phyloP scores from a whole-genome alignment of 2,797 vertebrate genomes.

The Mus spretus region DNA sequence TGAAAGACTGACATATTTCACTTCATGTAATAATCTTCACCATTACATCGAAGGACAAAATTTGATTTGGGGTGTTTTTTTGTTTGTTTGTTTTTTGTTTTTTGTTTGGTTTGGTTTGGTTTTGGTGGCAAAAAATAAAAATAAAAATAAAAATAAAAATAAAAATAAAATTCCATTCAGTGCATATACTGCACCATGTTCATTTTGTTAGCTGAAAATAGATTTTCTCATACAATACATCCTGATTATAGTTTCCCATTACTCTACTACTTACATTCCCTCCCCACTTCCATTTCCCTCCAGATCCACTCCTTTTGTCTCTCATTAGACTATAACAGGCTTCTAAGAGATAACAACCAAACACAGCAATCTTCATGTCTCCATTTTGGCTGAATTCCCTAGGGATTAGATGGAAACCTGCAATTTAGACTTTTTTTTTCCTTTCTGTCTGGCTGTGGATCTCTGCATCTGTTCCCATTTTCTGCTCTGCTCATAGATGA shows the following conservation, averaged over 20 bases:
- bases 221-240: neutral
- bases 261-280: too few relatives aligned
- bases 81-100: too few relatives aligned
- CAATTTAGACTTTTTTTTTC: neutral
- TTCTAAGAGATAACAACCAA: neutral
- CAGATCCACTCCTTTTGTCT: neutral
- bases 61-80: neutral
- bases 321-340: neutral
- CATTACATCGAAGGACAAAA: neutral
- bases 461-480: neutral
- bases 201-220: neutral
- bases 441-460: neutral
- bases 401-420: neutral
- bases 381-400: neutral
- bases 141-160: too few relatives aligned
- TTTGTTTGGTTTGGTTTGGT: too few relatives aligned
- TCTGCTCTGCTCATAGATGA: neutral
- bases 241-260: neutral
- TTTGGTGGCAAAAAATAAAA: too few relatives aligned
- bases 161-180: neutral
- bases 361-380: neutral
- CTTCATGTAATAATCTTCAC: neutral
- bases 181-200: neutral
- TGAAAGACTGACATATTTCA: neutral
- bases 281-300: neutral